Evolutionary conservation across 2,113 vertebrate genomes (phyloP), one percentile per base, ranked within the genome.

Genomic region (Morone saxatilis): DNA sequence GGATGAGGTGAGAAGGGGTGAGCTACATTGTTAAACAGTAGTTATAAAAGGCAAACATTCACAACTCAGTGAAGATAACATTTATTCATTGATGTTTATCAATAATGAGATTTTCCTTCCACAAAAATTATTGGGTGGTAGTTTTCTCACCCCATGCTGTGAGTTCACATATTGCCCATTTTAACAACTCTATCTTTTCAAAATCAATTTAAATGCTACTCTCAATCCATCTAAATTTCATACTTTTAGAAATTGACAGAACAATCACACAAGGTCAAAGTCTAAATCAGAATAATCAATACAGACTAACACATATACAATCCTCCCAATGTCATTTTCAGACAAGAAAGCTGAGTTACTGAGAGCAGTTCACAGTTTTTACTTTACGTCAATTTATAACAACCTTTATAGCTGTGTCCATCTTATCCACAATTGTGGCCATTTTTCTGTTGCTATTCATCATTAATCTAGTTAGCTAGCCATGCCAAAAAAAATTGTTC

Each of bases 1-100:
- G 57, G 40, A 9, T 53, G 14, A 66, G 12, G 20, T 70, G 36
- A 75, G 48, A 56, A 11, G 53, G 36, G 48, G 78, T 40, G 68
- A 50, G 48, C 31, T 50, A 13, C 14, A 41, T 50, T 76, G 51
- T 71, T 61, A 20, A 56, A 48, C 20, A 31, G 61, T 7, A 17
- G 17, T 38, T 25, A 57, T 50, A 14, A 25, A 59, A 72, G 54
- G n/a, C 3, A 36, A n/a, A 61, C 43, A 36, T 54, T 41, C 67
- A 65, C 47, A 56, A 65, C 41, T 41, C 20, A 19, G 48, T 54
- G 59, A 31, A 7, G 14, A 67, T 54, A 47, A n/a, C 6, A 12
- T 51, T 25, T 6, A 53, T 17, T 50, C n/a, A 41, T 13, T 75
- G 63, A 60, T 25, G 19, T 54, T 69, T 47, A 59, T 66, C 61